Percentiles rank a stretch among this genome's conserved stretches.
Conservation (phyloP, 2,888 invertebrate species). For the Psococerastis gibbosa region DNA sequence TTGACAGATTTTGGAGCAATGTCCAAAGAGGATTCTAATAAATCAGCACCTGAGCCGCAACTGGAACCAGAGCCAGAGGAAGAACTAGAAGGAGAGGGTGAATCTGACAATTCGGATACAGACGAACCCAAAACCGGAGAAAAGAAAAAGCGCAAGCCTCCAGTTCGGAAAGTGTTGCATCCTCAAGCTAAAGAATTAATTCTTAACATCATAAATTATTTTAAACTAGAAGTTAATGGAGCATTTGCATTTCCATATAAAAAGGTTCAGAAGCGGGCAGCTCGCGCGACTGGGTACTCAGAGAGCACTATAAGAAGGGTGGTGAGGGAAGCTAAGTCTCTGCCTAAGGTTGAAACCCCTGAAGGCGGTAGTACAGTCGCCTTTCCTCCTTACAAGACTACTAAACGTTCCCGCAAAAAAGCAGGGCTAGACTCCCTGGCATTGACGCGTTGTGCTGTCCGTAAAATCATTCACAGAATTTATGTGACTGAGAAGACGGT, state of each 20-base stretch:
- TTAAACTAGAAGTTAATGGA: conserved; percentile 7
- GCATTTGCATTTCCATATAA: not conserved
- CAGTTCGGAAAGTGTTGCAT: conserved; percentile 4
- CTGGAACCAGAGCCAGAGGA: too few relatives aligned
- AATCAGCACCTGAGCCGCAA: too few relatives aligned
- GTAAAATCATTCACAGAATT: conserved; percentile 9
- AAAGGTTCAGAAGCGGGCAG: conserved; percentile 7
- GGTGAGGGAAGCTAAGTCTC: conserved; percentile 1
- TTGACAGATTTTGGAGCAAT: too few relatives aligned
- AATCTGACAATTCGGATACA: too few relatives aligned
- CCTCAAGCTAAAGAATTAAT: conserved; percentile 10
- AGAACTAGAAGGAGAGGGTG: too few relatives aligned
- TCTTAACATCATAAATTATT: conserved; percentile 2
- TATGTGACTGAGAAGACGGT: conserved; percentile 8
- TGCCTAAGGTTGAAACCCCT: conserved; percentile 4
- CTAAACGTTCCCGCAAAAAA: conserved; percentile 3
- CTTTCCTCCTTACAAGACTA: conserved; percentile 6
- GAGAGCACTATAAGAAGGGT: conserved; percentile 1
- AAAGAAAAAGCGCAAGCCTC: too few relatives aligned
- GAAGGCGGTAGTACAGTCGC: not conserved
- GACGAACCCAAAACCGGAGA: too few relatives aligned
- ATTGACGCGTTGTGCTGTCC: conserved; percentile 1
- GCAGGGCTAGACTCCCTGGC: conserved; percentile 3
- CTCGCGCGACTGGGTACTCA: conserved; percentile 1
- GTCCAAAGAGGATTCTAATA: too few relatives aligned